Percentiles rank a stretch among this genome's conserved stretches.
Evolutionary conservation across 2,888 invertebrate species (phyloP).

Genomic region (Lepidocyrtoides sp.): DNA sequence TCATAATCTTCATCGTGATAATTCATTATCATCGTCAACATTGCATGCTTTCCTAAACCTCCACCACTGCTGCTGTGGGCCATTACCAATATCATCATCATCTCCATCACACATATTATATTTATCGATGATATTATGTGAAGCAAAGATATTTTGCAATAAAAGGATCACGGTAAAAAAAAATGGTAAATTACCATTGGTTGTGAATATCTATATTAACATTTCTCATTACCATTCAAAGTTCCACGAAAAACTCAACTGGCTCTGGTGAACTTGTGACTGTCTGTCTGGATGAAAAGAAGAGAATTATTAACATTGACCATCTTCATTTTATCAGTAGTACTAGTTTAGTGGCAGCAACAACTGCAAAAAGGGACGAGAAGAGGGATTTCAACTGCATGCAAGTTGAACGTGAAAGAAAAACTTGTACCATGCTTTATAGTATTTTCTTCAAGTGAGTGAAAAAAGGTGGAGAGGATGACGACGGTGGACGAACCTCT

Average conservation of each 20-base stretch:
- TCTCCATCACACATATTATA: neutral
- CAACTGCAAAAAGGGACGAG: neutral
- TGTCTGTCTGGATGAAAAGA: neutral
- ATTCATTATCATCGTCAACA: slow-evolving; percentile 7
- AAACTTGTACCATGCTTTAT: neutral
- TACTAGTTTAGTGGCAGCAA: neutral
- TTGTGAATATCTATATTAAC: neutral
- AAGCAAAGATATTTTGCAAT: slow-evolving; percentile 5
- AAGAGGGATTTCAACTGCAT: neutral
- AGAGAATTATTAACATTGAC: neutral
- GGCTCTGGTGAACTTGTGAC: neutral
- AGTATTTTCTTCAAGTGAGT: neutral
- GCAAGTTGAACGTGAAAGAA: too few species aligned
- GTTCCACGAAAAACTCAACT: neutral
- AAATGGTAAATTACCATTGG: neutral
- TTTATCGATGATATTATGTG: slow-evolving; percentile 20
- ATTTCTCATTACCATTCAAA: slow-evolving; percentile 12
- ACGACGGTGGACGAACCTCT: neutral
- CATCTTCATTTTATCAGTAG: neutral
- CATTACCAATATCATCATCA: neutral
- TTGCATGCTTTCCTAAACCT: neutral
- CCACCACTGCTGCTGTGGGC: neutral
- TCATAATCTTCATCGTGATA: slow-evolving; percentile 49
- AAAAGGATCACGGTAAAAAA: neutral
- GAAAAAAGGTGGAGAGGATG: neutral